A percentile compares a stretch with the other conserved stretches of the same genome.
phyloP scores from a whole-genome alignment of 1,140 invertebrate species.

The Mycetomoellerius zeteki region DNA sequence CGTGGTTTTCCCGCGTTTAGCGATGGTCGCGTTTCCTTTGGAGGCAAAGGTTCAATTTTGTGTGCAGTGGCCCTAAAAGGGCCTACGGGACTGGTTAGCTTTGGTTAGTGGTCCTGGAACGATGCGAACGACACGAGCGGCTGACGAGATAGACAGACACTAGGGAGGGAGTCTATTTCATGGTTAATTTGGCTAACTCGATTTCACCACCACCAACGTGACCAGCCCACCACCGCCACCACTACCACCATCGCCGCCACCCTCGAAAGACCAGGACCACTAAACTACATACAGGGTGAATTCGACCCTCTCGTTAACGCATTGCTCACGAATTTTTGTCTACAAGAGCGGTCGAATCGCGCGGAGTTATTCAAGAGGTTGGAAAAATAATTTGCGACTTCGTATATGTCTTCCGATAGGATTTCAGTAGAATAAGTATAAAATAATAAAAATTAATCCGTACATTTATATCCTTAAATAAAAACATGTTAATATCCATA shows the following conservation, averaged over 20 bases:
- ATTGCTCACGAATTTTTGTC: conserved; percentile 58
- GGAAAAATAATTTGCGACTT: conserved; percentile 38
- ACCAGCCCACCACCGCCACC: conserved; percentile 61
- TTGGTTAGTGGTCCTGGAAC: conserved; percentile 77
- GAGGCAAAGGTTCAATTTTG: conserved; percentile 73
- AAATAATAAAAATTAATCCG: conserved; percentile 23
- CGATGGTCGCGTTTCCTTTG: conserved; percentile 63
- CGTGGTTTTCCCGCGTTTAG: conserved; percentile 28
- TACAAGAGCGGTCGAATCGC: conserved; percentile 16
- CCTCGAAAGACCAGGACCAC: conserved; percentile 76
- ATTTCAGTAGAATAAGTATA: not conserved
- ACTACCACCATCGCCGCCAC: conserved; percentile 68
- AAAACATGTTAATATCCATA: not conserved
- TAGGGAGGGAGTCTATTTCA: conserved; percentile 87
- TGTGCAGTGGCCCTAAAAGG: conserved; percentile 76
- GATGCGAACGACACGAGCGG: conserved; percentile 79
- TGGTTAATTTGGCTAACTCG: conserved; percentile 87
- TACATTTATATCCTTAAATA: not conserved
- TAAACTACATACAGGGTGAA: conserved; percentile 79
- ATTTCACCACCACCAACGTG: conserved; percentile 81
- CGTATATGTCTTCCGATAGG: not conserved
- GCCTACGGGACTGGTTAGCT: conserved; percentile 78
- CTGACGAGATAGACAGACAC: conserved; percentile 81
- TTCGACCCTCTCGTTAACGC: conserved; percentile 68
- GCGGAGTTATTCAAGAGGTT: not conserved